Evolutionary conservation across 2,888 invertebrate species (phyloP).

Genomic region (Agelastica alni): DNA sequence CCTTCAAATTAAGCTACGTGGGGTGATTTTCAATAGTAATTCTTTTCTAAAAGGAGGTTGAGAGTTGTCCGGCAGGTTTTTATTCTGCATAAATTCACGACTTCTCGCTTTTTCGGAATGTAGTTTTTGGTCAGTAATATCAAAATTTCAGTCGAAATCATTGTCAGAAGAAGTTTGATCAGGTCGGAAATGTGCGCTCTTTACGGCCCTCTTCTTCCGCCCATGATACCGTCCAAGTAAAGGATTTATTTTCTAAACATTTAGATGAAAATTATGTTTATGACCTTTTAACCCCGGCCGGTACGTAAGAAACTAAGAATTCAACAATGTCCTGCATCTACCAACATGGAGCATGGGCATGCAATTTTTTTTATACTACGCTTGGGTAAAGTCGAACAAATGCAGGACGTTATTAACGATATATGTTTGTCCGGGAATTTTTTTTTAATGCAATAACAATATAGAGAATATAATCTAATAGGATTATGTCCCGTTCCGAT

Average conservation of each 20-base stretch:
- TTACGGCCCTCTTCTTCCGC: no score
- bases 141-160: no score
- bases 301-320: conserved; percentile 36
- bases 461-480: conserved; percentile 13
- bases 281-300: conserved; percentile 33
- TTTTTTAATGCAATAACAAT: conserved; percentile 19
- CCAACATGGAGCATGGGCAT: conserved; percentile 6
- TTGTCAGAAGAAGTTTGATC: no score
- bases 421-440: conserved; percentile 25
- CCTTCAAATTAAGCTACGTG: no score
- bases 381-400: conserved; percentile 35
- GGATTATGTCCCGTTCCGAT: no score
- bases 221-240: conserved; percentile 11
- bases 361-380: conserved; percentile 34
- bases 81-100: no score
- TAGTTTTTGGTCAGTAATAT: no score
- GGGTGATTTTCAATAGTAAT: no score
- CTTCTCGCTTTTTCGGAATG: no score
- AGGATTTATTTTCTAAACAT: conserved; percentile 33
- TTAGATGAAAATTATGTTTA: conserved; percentile 39
- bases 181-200: no score
- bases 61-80: no score
- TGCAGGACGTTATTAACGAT: conserved; percentile 35
- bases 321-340: conserved; percentile 33
- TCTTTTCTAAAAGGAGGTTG: no score